Evolutionary conservation across 2,888 invertebrate genomes (phyloP).

Genomic region (Pachymerium ferrugineum): DNA sequence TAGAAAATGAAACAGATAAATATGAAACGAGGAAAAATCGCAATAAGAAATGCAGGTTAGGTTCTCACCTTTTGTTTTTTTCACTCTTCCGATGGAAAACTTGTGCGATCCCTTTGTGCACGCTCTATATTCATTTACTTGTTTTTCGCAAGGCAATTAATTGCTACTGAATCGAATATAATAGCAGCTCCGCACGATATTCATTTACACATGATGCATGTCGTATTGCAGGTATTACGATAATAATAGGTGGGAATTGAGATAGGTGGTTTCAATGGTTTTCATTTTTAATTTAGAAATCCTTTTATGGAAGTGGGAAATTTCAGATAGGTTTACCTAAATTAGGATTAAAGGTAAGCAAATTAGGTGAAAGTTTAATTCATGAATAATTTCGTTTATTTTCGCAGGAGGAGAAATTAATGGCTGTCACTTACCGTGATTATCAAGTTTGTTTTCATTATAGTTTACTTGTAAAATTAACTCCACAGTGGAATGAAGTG

Average conservation of each 20-base stretch:
- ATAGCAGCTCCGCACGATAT: not conserved
- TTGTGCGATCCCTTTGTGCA: not conserved
- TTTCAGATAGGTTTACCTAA: not conserved
- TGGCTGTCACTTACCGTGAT: not conserved
- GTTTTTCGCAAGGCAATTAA: not conserved
- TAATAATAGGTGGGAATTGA: not conserved
- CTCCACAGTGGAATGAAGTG: conserved; percentile 30
- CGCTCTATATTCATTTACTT: not conserved
- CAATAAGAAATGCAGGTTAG: not conserved
- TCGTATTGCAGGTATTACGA: not conserved
- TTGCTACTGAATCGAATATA: not conserved
- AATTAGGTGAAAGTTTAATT: not conserved
- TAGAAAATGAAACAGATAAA: not conserved
- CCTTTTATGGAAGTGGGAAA: not conserved
- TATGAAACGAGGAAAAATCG: not conserved
- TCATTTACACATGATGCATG: not conserved
- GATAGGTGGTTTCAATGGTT: not conserved
- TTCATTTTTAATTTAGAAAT: not conserved
- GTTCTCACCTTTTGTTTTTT: no score
- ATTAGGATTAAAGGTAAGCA: not conserved
- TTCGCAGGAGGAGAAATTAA: conserved; percentile 7
- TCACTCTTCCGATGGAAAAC: not conserved
- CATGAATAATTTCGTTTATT: not conserved
- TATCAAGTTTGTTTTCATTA: conserved; percentile 29
- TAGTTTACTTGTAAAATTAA: conserved; percentile 28